Percentiles rank a stretch among this genome's conserved stretches.
Evolutionary conservation across 2,113 vertebrate species (phyloP).

Genomic region (Ailurus styani): DNA sequence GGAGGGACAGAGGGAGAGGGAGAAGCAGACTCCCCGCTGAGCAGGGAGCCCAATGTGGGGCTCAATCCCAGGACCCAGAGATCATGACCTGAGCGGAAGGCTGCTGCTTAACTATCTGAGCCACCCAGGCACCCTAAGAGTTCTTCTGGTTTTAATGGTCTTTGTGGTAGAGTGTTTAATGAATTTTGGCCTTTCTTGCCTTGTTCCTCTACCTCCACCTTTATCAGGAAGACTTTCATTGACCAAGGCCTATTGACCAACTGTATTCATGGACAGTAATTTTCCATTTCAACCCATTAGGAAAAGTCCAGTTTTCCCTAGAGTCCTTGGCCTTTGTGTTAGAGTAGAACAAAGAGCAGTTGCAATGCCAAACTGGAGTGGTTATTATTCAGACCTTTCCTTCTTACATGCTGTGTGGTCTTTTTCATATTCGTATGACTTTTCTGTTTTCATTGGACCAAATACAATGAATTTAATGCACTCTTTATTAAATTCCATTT

Average conservation of each 20-base stretch:
- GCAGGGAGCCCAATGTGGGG: no score
- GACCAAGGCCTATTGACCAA: not conserved
- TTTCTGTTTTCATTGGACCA: slow-evolving; percentile 71
- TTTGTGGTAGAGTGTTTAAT: not conserved
- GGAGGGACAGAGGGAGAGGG: not conserved
- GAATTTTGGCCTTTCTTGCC: not conserved
- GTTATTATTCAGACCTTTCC: slow-evolving; percentile 50
- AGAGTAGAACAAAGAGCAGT: not conserved
- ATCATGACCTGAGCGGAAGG: not conserved
- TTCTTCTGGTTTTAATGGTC: not conserved
- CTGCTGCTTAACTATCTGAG: not conserved
- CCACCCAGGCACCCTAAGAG: not conserved
- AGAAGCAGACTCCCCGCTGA: not conserved
- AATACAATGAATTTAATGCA: slow-evolving; percentile 63
- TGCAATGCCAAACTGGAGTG: slow-evolving; percentile 11
- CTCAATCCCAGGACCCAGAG: no score
- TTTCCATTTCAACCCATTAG: not conserved
- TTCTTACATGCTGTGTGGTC: not conserved
- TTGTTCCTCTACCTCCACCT: not conserved
- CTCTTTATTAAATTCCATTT: slow-evolving; percentile 78
- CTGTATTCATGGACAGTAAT: not conserved
- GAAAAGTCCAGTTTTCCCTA: not conserved
- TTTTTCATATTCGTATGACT: slow-evolving; percentile 57
- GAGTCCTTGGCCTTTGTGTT: not conserved
- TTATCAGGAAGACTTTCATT: not conserved